These are phyloP conservation scores for Prolemur simus DNA, from an alignment of 2,113 vertebrate genomes.

Conservation along the genomic window DNA sequence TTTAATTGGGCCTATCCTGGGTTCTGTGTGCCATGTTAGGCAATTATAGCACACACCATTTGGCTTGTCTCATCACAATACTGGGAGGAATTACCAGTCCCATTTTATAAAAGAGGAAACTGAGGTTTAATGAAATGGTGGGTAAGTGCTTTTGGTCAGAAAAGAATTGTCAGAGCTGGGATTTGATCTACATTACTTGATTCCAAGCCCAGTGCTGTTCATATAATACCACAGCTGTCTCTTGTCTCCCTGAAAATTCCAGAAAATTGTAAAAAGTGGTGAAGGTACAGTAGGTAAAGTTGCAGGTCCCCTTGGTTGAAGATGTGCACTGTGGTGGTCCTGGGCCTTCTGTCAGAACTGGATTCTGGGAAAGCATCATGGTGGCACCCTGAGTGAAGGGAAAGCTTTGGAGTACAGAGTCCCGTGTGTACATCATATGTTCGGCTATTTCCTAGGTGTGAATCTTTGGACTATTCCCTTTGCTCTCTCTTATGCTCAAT, in stretches of 20 bases:
- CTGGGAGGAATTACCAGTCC: not conserved
- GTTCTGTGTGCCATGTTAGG: not conserved
- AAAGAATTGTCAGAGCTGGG: not conserved
- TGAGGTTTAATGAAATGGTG: not conserved
- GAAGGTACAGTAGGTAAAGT: not conserved
- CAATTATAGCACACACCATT: not conserved
- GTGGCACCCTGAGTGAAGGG: fast-evolving
- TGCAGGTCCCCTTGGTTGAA: not conserved
- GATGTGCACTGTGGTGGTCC: fast-evolving
- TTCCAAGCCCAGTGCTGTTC: not conserved
- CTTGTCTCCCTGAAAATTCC: not conserved
- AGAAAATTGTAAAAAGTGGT: not conserved
- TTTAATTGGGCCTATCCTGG: not conserved
- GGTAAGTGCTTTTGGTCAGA: not conserved
- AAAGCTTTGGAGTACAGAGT: not conserved
- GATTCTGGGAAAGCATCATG: not conserved
- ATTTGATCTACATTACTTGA: not conserved
- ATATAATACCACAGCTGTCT: fast-evolving
- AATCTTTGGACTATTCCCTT: no score
- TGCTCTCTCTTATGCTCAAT: no score
- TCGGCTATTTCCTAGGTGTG: not conserved
- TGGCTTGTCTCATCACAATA: not conserved
- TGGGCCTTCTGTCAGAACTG: not conserved
- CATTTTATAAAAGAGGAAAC: not conserved
- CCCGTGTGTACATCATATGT: fast-evolving